A percentile compares a stretch with the other conserved stretches of the same genome.
Evolutionary conservation across 2,113 vertebrate species (phyloP).

Genomic region (Sminthopsis crassicaudata): DNA sequence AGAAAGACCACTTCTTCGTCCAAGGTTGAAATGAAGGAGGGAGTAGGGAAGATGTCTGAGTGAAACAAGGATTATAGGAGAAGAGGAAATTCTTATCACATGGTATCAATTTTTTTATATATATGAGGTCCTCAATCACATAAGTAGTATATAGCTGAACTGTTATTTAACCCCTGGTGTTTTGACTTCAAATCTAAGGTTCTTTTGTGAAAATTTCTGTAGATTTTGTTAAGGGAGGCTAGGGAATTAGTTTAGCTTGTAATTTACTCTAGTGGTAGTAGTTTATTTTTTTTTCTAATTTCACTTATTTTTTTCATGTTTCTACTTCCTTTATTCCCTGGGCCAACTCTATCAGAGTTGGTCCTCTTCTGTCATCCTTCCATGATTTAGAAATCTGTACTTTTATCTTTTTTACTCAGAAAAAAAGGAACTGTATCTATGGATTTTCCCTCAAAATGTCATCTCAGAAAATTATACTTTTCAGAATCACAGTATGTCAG

Average conservation of each 20-base stretch:
- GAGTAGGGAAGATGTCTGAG: no score
- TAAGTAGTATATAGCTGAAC: neutral
- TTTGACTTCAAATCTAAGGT: neutral
- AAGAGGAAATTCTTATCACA: no score
- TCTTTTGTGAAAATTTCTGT: neutral
- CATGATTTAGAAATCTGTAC: slow-evolving; percentile 33
- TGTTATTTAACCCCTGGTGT: neutral
- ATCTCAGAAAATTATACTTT: slow-evolving; percentile 2
- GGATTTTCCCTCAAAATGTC: slow-evolving; percentile 28
- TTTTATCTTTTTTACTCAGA: slow-evolving; percentile 20
- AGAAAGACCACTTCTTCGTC: no score
- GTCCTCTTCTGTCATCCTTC: slow-evolving; percentile 21
- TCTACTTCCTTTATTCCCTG: neutral
- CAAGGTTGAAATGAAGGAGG: no score
- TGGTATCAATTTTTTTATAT: no score
- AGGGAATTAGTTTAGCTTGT: neutral
- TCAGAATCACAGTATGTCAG: neutral
- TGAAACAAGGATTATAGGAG: no score
- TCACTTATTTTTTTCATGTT: slow-evolving; percentile 39
- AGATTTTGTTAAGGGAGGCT: neutral
- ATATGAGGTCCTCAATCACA: no score
- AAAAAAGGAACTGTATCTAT: neutral
- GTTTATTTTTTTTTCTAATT: slow-evolving; percentile 31
- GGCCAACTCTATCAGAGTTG: neutral
- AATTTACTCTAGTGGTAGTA: neutral